Evolutionary conservation across 2,888 invertebrate genomes (phyloP).

Genomic region (Euzetes globulus): DNA sequence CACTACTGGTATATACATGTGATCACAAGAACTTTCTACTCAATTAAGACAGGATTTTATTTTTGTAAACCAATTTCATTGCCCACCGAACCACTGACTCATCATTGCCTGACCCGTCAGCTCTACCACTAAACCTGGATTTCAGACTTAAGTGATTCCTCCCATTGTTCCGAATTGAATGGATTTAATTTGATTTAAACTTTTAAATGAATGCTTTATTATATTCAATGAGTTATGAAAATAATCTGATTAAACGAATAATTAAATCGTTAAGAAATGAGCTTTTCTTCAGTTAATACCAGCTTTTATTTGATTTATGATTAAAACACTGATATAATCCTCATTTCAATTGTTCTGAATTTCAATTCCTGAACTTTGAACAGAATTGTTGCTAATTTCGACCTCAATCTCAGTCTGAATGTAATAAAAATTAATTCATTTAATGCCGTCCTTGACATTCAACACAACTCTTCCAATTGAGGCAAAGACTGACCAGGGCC

Average conservation of each 20-base stretch:
- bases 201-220: too few relatives aligned
- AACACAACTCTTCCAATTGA: not conserved
- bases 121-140: too few relatives aligned
- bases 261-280: too few relatives aligned
- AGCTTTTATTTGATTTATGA: too few relatives aligned
- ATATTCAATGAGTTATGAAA: too few relatives aligned
- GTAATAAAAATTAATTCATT: not conserved
- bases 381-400: not conserved
- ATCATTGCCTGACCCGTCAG: not conserved
- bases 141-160: not conserved
- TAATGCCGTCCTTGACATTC: slow-evolving; percentile 10
- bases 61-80: not conserved
- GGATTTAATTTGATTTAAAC: too few relatives aligned
- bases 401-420: not conserved
- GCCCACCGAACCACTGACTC: not conserved
- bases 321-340: too few relatives aligned
- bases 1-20: not conserved
- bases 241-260: too few relatives aligned
- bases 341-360: not conserved
- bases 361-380: not conserved
- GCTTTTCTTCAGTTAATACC: too few relatives aligned
- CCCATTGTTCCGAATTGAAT: too few relatives aligned
- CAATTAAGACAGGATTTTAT: not conserved
- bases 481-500: not conserved
- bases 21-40: slow-evolving; percentile 9